Base-by-base conservation (phyloP, 2,797 vertebrate species). In the Acomys russatus region DNA sequence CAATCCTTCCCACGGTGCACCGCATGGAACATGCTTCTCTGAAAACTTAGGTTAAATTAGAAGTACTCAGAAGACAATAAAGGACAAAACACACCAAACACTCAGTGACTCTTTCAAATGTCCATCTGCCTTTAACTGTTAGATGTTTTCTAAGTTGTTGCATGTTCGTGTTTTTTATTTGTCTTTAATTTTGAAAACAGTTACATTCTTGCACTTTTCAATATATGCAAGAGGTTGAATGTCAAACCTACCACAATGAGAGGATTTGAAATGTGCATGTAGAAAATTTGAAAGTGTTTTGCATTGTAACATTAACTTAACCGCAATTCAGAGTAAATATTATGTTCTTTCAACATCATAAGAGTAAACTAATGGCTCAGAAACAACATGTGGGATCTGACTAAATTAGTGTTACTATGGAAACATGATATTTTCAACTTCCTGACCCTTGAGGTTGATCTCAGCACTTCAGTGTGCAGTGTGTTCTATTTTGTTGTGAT, bases 381-480 rank as follows among this genome's bases (percentile, higher is more conserved):
- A 94, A 96, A 97, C 90, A 97, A 95, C 93, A 90, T 95, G 95
- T 96, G 90, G 92, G 76, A 95, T 80, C 71, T 97, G 94, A 96
- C 93, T 94, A 97, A 97, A 97, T 97, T 96, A 96, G 64, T 89
- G 96, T 97, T 97, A 90, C 96, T 91, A 92, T 97, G 93, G 97
- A 97, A 97, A 97, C 94, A 66, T 96, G 94, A 87, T 96, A 92
- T 96, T 97, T 98, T 97, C 94, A 74, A 68, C 94, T 95, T 98
- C 95, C 96, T 91, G 89, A 96, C 70, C 14, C 94, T 89, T 95
- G 93, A 93, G 49, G 88, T 96, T 93, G 85, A 97, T 92, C 97
- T 96, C 90, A 97, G 85, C 92, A 95, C 70, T 68, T n/a, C 64
- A 96, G 66, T 92, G 61, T 74, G 18, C 88, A 94, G 7, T 70